Conservation (phyloP, 2,113 vertebrate genomes). For the Dicaeum eximium region DNA sequence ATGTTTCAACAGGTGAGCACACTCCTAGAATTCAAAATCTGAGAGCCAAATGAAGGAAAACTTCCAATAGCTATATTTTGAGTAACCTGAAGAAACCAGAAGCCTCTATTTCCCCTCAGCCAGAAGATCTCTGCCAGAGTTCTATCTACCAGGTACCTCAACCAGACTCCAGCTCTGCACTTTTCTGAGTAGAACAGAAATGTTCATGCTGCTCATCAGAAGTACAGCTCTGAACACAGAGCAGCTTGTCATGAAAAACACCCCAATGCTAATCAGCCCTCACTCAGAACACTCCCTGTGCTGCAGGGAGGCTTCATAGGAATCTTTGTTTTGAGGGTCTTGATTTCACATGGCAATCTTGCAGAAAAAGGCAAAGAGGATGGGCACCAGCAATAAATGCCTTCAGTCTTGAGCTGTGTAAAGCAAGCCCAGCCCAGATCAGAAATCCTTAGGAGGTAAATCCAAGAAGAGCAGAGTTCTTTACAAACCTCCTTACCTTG, state of each 20-base stretch:
- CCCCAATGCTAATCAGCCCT: background rate
- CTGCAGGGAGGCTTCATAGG: background rate
- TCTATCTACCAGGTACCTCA: background rate
- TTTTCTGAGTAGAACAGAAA: background rate
- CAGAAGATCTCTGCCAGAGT: background rate
- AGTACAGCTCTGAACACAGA: background rate
- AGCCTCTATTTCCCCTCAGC: background rate
- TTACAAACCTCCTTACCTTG: background rate
- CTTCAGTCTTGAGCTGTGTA: background rate
- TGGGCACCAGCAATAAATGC: background rate
- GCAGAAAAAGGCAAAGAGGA: background rate
- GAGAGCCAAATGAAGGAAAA: background rate
- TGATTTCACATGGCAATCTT: background rate
- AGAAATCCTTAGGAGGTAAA: background rate
- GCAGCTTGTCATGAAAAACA: background rate
- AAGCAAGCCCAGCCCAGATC: background rate
- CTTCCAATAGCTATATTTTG: background rate
- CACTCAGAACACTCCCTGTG: background rate
- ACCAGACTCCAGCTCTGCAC: background rate
- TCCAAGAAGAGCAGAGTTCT: background rate
- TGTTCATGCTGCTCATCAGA: background rate
- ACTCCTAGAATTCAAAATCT: background rate
- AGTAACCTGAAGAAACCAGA: background rate
- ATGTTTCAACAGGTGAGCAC: background rate
- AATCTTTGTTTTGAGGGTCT: background rate